Evolutionary conservation across 2,797 vertebrate species (phyloP), one percentile per base, ranked within the genome.

Genomic region (Brotogeris chrysoptera): DNA sequence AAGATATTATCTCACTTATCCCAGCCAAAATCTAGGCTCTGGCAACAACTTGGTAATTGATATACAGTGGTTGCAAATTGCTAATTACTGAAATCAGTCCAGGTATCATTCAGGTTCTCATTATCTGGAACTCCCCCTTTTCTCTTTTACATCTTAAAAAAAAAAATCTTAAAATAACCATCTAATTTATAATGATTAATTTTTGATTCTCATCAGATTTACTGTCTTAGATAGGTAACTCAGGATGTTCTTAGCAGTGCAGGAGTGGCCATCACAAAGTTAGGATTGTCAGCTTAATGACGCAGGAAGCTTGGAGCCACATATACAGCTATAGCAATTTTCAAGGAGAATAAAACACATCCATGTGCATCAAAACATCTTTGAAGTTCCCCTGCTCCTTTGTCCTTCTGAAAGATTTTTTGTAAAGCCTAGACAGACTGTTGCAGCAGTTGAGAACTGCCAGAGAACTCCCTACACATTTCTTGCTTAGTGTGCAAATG

Each of bases 51-150:
- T 76, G 4, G 30, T 70, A 70, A 65, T 13, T 53, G 23, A 53
- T 17, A 69, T 1, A 32, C 10, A 32, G 23, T 7, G 47, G 4
- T 21, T 71, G 34, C 23, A 39, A 71, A 74, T 49, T 3, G 0
- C 9, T 60, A 57, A 25, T 14, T 10, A 32, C 36, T 23, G 14
- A 80, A 55, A 85, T 52, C 38, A 55, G 3, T 43, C 43, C 43
- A 18, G 6, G 3, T 57, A 38, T 25, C 16, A 13, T 68, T 59
- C 32, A 46, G 27, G 23, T 47, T 32, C 18, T 59, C 11, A 30
- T 13, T 39, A 69, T 49, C 8, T 59, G 19, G 16, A 69, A 7
- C 16, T 50, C 10, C 3, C 4, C 5, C 0, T 0, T 44, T 71
- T 70, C 16, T 70, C 21, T 34, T 70, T 53, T 28, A 65, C 9